Conservation (phyloP, 2,888 invertebrate genomes). For the Acronicta psi region DNA sequence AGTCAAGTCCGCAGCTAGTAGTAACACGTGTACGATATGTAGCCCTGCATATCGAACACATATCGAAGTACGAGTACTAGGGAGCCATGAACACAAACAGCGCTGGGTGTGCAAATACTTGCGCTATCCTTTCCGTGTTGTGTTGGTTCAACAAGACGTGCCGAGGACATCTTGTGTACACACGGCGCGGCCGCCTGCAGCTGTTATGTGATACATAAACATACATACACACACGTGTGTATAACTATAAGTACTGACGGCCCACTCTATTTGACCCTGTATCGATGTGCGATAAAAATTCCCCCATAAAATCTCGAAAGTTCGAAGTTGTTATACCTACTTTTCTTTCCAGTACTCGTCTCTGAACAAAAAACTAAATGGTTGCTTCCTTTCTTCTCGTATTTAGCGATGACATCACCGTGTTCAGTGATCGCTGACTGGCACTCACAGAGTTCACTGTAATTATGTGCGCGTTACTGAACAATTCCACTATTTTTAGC, state of each 20-base stretch:
- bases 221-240: neutral
- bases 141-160: conserved; percentile 7
- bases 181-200: conserved; percentile 4
- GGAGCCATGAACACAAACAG: neutral
- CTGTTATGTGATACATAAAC: neutral
- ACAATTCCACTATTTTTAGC: conserved; percentile 11
- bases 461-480: conserved; percentile 19
- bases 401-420: conserved; percentile 22
- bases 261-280: no score
- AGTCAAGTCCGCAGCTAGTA: neutral
- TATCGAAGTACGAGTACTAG: no score
- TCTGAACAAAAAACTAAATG: conserved; percentile 10
- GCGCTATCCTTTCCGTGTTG: conserved; percentile 21
- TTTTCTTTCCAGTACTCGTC: no score
- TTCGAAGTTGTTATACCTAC: no score
- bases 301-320: no score
- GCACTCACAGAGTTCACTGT: neutral
- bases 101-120: conserved; percentile 11
- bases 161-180: conserved; percentile 6
- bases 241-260: no score
- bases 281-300: no score
- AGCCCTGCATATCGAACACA: no score
- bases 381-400: neutral
- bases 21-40: neutral
- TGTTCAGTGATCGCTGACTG: neutral